phyloP scores from a whole-genome alignment of 2,888 invertebrate genomes.

The Tetanocera ferruginea region DNA sequence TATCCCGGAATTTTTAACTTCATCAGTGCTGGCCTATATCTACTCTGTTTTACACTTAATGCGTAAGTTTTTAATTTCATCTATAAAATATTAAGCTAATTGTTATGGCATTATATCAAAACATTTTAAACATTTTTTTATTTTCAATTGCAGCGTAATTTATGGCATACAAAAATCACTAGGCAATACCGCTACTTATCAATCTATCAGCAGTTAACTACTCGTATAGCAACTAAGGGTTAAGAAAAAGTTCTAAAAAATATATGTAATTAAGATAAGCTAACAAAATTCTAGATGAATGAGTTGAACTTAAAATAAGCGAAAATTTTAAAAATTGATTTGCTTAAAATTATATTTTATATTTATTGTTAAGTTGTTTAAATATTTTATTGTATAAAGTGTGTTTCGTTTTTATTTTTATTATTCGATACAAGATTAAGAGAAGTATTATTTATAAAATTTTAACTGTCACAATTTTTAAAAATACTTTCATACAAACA shows the following conservation, averaged over 20 bases:
- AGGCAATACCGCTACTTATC: conserved; percentile 57
- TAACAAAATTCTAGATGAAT: background rate
- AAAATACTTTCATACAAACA: too few relatives aligned
- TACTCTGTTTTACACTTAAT: conserved; percentile 70
- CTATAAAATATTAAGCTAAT: background rate
- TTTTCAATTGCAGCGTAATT: conserved; percentile 57
- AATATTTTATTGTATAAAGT: too few relatives aligned
- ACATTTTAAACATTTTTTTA: background rate
- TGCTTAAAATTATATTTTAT: too few relatives aligned
- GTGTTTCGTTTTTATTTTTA: background rate
- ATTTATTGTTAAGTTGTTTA: too few relatives aligned
- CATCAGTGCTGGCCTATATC: conserved; percentile 71
- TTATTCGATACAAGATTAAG: background rate
- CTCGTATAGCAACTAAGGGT: background rate
- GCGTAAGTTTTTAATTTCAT: conserved; percentile 70
- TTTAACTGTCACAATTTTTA: too few relatives aligned
- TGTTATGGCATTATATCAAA: too few relatives aligned
- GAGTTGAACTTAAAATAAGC: background rate
- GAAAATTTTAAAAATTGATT: background rate
- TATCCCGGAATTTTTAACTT: conserved; percentile 76
- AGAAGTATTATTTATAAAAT: too few relatives aligned
- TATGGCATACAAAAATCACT: conserved; percentile 66
- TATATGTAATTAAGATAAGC: background rate
- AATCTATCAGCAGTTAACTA: conserved; percentile 63
- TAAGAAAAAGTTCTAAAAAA: background rate